Percentiles rank a stretch among this genome's conserved stretches.
phyloP scores from a whole-genome alignment of 2,888 invertebrate species.

The Lasioglossum lativentre region DNA sequence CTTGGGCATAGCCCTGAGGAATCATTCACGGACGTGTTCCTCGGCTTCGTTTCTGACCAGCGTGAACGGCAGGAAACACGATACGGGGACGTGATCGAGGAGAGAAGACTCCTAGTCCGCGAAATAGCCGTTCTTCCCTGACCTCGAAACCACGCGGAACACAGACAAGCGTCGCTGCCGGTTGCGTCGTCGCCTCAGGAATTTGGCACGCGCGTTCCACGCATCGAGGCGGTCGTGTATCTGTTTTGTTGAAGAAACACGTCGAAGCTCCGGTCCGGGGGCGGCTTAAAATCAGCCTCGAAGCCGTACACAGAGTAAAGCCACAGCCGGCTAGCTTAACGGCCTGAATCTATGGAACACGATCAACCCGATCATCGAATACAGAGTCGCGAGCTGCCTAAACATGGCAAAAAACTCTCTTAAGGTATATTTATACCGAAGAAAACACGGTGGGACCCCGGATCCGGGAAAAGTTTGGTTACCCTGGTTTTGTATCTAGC shows the following conservation, averaged over 20 bases:
- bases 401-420: not conserved
- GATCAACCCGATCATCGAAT: not conserved
- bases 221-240: not conserved
- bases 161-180: slow-evolving; percentile 43
- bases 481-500: too few relatives aligned
- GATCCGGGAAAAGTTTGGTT: too few relatives aligned
- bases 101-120: slow-evolving; percentile 45
- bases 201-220: slow-evolving; percentile 66
- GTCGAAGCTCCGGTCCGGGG: not conserved
- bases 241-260: not conserved
- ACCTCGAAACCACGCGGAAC: slow-evolving; percentile 63
- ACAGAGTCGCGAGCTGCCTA: not conserved
- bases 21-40: not conserved
- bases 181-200: slow-evolving; percentile 57
- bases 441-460: too few relatives aligned
- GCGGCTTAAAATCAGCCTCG: slow-evolving; percentile 1
- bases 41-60: not conserved
- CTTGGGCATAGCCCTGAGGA: not conserved
- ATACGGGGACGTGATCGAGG: slow-evolving; percentile 27
- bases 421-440: too few relatives aligned
- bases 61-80: slow-evolving; percentile 24
- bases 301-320: slow-evolving; percentile 40
- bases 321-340: not conserved
- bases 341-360: slow-evolving; percentile 47
- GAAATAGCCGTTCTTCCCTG: slow-evolving; percentile 67